These are phyloP conservation scores for Parnassius mnemosyne DNA, from an alignment of 2,888 invertebrate species.

Conservation along the genomic window DNA sequence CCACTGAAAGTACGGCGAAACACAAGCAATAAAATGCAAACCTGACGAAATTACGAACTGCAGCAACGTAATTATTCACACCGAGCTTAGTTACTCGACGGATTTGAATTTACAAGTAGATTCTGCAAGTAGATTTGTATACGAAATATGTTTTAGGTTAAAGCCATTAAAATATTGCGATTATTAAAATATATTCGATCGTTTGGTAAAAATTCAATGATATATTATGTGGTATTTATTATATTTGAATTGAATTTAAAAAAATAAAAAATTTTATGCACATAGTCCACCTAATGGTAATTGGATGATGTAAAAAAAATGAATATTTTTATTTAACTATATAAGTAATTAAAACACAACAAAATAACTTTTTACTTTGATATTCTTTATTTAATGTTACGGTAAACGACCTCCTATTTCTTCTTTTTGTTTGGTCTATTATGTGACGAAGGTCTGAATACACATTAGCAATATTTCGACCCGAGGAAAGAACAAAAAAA, in stretches of 20 bases:
- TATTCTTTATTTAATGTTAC: too few relatives aligned
- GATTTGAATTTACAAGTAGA: constrained; percentile 11
- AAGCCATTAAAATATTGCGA: too few relatives aligned
- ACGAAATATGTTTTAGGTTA: neutral
- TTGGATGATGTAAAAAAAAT: too few relatives aligned
- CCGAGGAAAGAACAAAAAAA: constrained; percentile 7
- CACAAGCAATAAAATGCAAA: constrained; percentile 17
- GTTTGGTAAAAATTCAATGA: too few relatives aligned
- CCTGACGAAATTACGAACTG: constrained; percentile 34
- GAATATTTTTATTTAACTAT: too few relatives aligned
- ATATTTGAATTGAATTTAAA: too few relatives aligned
- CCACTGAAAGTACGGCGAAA: constrained; percentile 2
- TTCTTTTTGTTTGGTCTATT: constrained; percentile 18
- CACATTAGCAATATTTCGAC: neutral
- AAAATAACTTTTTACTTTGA: too few relatives aligned
- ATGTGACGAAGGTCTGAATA: constrained; percentile 16
- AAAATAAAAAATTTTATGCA: too few relatives aligned
- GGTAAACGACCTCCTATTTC: neutral
- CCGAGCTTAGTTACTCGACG: constrained; percentile 11
- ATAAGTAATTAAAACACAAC: too few relatives aligned
- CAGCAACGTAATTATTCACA: constrained; percentile 30
- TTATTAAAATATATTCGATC: too few relatives aligned
- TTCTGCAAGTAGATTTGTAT: neutral
- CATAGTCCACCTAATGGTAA: too few relatives aligned
- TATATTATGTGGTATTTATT: too few relatives aligned